Evolutionary conservation across 2,797 vertebrate species (phyloP).

Genomic region (Gymnopithys bicolor): DNA sequence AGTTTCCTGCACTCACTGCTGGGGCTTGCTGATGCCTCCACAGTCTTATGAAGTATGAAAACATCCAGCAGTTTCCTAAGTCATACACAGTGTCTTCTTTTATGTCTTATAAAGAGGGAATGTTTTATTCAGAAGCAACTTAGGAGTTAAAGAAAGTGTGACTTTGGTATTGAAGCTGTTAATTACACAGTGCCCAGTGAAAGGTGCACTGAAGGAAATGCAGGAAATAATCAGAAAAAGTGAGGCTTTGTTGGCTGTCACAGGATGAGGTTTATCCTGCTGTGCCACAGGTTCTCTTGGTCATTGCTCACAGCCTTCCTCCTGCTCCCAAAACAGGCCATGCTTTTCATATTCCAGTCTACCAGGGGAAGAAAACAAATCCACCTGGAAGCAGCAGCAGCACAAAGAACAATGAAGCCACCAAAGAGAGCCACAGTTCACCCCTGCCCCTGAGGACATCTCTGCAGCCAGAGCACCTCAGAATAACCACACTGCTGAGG

Average conservation of each 20-base stretch:
- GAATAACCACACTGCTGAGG: neutral
- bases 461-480: neutral
- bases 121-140: neutral
- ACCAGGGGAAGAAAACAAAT: neutral
- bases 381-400: rapidly evolving
- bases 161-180: neutral
- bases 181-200: neutral
- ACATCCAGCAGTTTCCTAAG: neutral
- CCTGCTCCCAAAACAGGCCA: rapidly evolving
- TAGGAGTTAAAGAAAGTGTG: neutral
- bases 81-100: neutral
- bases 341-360: neutral
- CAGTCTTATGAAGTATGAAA: neutral
- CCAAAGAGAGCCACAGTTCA: rapidly evolving
- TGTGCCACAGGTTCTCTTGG: neutral
- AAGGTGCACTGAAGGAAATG: neutral
- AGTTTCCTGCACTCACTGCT: neutral
- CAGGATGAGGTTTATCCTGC: neutral
- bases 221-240: neutral
- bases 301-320: neutral
- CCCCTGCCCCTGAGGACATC: neutral
- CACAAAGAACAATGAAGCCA: neutral
- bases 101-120: neutral
- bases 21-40: neutral
- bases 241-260: neutral